Conservation (phyloP, 2,113 vertebrate genomes). For the Ctenomys sociabilis region DNA sequence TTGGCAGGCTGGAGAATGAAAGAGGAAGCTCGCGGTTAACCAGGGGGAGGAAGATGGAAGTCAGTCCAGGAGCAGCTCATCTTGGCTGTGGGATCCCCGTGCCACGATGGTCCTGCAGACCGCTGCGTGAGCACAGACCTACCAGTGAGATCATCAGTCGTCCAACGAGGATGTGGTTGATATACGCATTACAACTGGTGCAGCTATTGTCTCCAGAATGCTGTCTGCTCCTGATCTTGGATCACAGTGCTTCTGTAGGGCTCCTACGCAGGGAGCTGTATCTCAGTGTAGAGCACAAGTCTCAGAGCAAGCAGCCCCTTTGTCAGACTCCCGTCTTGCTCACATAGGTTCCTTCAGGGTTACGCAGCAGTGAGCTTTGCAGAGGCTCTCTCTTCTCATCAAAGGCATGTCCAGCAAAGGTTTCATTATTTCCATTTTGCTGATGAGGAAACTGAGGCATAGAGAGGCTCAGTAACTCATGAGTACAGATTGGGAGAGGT, state of each 20-base stretch:
- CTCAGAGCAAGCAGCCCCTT: neutral
- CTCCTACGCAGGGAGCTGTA: neutral
- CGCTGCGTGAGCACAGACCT: too few relatives aligned
- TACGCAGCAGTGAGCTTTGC: accelerated
- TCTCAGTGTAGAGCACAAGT: neutral
- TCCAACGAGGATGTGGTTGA: neutral
- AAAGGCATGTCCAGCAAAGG: neutral
- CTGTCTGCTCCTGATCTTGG: neutral
- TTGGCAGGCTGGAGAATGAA: too few relatives aligned
- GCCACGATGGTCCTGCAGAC: too few relatives aligned
- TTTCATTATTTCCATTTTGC: neutral
- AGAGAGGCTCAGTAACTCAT: neutral
- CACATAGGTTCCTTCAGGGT: neutral
- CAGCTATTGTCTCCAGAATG: neutral
- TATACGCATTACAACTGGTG: neutral
- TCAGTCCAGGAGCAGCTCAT: too few relatives aligned
- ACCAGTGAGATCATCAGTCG: neutral
- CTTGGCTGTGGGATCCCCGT: too few relatives aligned
- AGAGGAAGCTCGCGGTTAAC: too few relatives aligned
- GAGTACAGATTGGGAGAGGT: neutral
- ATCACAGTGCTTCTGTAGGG: neutral
- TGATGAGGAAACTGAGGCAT: neutral
- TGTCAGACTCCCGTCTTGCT: neutral
- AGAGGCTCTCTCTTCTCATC: neutral
- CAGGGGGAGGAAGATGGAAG: too few relatives aligned